Base-by-base conservation (phyloP, 2,113 vertebrate species). In the Oryzias celebensis region DNA sequence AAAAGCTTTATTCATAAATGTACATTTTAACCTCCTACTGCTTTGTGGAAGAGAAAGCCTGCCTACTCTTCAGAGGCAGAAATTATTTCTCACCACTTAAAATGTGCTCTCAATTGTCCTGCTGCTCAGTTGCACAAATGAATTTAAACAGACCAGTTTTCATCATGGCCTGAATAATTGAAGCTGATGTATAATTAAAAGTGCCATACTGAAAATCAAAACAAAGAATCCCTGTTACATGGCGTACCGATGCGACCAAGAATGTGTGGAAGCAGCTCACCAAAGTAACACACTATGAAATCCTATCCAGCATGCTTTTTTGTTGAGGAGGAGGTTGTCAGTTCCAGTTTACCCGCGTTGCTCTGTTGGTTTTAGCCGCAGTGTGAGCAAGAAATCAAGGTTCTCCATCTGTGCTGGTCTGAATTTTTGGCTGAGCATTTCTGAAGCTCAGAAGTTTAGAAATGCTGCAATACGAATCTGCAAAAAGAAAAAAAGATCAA, bases 111-210 rank as follows among this genome's bases (percentile, higher is more conserved):
- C 59, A 63, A 73, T 57, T 56, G 65, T 62, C 48, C 42, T 65
- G 66, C 48, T 44, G 59, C 72, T 62, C 66, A 61, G 48, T 58
- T 52, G 2, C 31, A 66, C 54, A 71, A 65, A 66, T 52, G 53
- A 41, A 55, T 65, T 74, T 48, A 20, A 66, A 64, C 65, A 63
- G 24, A 57, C 53, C 59, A 43, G 28, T 62, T 45, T 43, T 46
- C 23, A 47, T 44, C 23, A 26, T 16, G 61, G 56, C 12, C 60
- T 71, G 28, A 80, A 76, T 82, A 81, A 85, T 80, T 78, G 2
- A 87, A 58, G 58, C 6, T 55, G 63, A 80, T 69, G 26, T 69
- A 78, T 80, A 80, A 80, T 82, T 78, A 63, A 80, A 66, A 62
- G 14, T 2, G 52, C 22, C 62, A 51, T 57, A 48, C 58, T 76